Base-by-base conservation (phyloP, 2,888 invertebrate genomes). In the Keiferia lycopersicella region DNA sequence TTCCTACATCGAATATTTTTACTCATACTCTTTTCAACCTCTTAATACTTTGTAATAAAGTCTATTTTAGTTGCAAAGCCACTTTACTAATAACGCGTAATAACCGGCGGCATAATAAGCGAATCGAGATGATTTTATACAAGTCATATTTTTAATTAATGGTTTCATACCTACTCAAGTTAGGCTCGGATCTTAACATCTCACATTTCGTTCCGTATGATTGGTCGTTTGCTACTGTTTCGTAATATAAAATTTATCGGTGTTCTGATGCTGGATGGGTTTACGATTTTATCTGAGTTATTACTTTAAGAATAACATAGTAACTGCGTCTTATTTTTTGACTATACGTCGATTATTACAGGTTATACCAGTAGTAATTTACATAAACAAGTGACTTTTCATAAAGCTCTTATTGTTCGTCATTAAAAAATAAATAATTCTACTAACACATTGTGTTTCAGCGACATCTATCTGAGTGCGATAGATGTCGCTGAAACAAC, bases 191-290 rank as follows among this genome's bases (percentile, higher is more conserved):
- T 34, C 48, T 30, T 59, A 51, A 65, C 12, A 10, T 63, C 50
- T 59, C 45, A 48, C 30, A 59, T 58, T 62, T 58, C 63, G 56
- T 56, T 45, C 34, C 41, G 38, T 70, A 75, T 78, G 77, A 80
- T 82, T 80, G 77, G 68, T 73, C 68, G 69, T 70, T 70, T 66
- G 79, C 81, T 81, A 77, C 81, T 71, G 79, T 61, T 61, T 61
- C 20, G 34, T 39, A 30, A 60, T 26, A 16, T 60, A 45, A 22
- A 45, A 26, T 45, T 60, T 14, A 41, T 45, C 20, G 10, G n/a
- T n/a, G 14, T 26, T 45, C 45, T n/a, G 41, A 18, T 16, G 59
- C 22, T 41, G 16, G 22, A 10, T 58, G 7, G 6, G 2, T 60
- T 60, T 60, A 60, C 16, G 22, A 59, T 14, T 60, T 41, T 14